Evolutionary conservation across 1,140 invertebrate species (phyloP), one percentile per base, ranked within the genome.

Genomic region (Schmidtea mediterranea): DNA sequence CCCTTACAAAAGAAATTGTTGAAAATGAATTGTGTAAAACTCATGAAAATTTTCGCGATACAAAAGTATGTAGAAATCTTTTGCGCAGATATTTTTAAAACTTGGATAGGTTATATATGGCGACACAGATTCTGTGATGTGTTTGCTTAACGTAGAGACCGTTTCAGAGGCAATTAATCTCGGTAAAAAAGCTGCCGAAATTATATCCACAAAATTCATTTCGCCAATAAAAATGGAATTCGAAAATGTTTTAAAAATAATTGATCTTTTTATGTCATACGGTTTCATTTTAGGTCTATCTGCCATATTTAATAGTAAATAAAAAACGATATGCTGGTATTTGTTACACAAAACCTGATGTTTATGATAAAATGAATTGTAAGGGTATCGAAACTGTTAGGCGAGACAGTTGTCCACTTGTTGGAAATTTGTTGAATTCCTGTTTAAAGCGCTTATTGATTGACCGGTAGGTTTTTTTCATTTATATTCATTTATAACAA

Each of bases 341-440:
- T 3, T 19, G 10, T 41, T 41, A 83, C 61, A 97, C 92, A 0
- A 77, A 72, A 53, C 77, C 86, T 0, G 81, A 90, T 23, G 83
- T 78, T 57, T 84, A 95, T 63, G 92, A 98, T 60, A 98, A 98
- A 71, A 97, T 99, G 89, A 92, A 99, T 61, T 97, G 90, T 59
- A 98, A 98, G 69, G 92, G 92, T 43, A 79, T 98, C 57, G 92
- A 98, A 70, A 98, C 90, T 21, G 90, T 98, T 0, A 69, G 92
- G 52, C 69, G 92, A 58, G 92, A 98, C 60, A 98, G 98, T 62
- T 90, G 82, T 61, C 89, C 86, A 0, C 69, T 98, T 32, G 90
- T 97, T 10, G 83, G 86, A 3, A 90, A 90, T 61, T 77, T 97
- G 55, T 89, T 98, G 69, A 94, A 84, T 61, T 80, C 78, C 5